A percentile compares a stretch with the other conserved stretches of the same genome.
Conservation (phyloP, 2,888 invertebrate species). For the Coenonympha arcania region DNA sequence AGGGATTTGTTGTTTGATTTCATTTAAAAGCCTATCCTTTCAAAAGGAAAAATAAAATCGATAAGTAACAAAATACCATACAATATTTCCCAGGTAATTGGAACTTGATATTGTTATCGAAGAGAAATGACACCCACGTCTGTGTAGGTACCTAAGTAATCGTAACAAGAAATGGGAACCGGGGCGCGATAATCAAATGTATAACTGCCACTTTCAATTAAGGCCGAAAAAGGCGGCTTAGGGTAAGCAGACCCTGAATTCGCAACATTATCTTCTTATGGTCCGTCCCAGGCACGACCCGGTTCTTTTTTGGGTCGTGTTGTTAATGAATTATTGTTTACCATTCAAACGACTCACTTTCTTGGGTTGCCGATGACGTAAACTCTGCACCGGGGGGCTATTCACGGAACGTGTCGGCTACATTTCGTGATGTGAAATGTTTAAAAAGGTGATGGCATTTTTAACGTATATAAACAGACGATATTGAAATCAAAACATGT, state of each 20-base stretch:
- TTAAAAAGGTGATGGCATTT: too few species aligned
- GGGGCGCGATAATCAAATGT: constrained; percentile 35
- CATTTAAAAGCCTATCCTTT: too few species aligned
- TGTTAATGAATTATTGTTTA: constrained; percentile 62
- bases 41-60: too few species aligned
- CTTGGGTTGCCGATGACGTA: constrained; percentile 31
- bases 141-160: too few species aligned
- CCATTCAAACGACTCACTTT: constrained; percentile 46
- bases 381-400: not conserved
- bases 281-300: constrained; percentile 38
- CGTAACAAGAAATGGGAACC: constrained; percentile 31
- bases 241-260: constrained; percentile 53
- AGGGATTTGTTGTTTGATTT: too few species aligned
- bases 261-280: constrained; percentile 39
- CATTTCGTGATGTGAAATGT: too few species aligned
- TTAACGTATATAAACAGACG: too few species aligned
- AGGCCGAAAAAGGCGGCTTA: constrained; percentile 35
- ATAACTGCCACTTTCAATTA: constrained; percentile 42
- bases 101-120: not conserved
- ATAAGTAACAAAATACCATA: too few species aligned
- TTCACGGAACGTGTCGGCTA: too few species aligned
- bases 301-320: constrained; percentile 53
- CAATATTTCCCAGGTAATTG: not conserved
- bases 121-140: not conserved
- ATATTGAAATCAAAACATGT: too few species aligned